A percentile compares a stretch with the other conserved stretches of the same genome.
These are phyloP conservation scores for Spodoptera picta DNA, from an alignment of 2,888 invertebrate genomes.

Conservation along the genomic window DNA sequence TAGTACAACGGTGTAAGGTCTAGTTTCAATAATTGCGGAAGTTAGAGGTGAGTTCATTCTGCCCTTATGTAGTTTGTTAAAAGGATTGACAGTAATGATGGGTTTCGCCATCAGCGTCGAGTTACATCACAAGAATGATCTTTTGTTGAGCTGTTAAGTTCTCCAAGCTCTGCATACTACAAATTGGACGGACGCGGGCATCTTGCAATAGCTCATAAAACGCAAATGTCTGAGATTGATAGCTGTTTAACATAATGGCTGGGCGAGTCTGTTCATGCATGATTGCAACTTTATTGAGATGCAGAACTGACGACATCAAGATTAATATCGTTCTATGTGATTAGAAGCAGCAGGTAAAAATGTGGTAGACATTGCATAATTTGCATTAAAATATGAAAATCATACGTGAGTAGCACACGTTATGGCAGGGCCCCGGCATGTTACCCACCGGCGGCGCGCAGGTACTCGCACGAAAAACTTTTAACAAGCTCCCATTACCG, in stretches of 20 bases:
- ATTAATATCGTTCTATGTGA: slow-evolving; percentile 5
- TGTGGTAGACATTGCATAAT: slow-evolving; percentile 23
- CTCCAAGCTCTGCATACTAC: slow-evolving; percentile 11
- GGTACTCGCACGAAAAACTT: slow-evolving; percentile 47
- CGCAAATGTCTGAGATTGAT: slow-evolving; percentile 23
- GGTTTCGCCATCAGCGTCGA: slow-evolving; percentile 55
- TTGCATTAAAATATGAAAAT: slow-evolving; percentile 52
- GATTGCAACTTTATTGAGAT: slow-evolving; percentile 3
- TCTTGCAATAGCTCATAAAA: slow-evolving; percentile 35
- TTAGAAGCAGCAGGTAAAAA: slow-evolving; percentile 19
- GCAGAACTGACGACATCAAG: not conserved
- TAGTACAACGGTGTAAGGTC: slow-evolving; percentile 29
- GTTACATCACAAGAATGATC: slow-evolving; percentile 57
- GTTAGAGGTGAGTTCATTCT: slow-evolving; percentile 44
- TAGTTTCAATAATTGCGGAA: slow-evolving; percentile 39
- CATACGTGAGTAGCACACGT: slow-evolving; percentile 16
- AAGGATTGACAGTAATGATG: slow-evolving; percentile 77
- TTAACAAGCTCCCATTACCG: slow-evolving; percentile 63
- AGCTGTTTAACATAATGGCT: slow-evolving; percentile 15
- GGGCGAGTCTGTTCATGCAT: not conserved
- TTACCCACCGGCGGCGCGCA: not conserved
- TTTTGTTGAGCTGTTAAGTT: slow-evolving; percentile 46
- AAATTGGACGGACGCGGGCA: slow-evolving; percentile 35
- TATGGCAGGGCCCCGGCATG: slow-evolving; percentile 1
- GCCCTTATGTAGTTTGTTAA: slow-evolving; percentile 56